Evolutionary conservation across 2,797 vertebrate species (phyloP).

Genomic region (Anableps anableps): DNA sequence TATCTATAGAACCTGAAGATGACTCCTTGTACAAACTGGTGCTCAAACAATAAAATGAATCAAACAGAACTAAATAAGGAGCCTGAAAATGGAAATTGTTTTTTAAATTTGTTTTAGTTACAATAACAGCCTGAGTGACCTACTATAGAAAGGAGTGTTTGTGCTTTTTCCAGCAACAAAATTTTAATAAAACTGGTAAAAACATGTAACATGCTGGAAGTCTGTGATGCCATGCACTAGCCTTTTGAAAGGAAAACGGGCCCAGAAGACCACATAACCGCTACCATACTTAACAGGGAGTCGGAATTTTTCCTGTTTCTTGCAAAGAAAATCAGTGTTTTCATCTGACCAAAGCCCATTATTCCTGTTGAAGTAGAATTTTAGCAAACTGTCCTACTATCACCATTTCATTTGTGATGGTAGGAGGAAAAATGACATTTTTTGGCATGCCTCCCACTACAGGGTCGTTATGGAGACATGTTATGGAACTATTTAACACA

Average conservation of each 20-base stretch:
- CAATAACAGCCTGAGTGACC: not conserved
- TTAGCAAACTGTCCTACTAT: not conserved
- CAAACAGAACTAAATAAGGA: no score
- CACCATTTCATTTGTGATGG: not conserved
- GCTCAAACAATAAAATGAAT: no score
- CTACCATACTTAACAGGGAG: not conserved
- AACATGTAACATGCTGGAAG: not conserved
- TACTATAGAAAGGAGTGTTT: not conserved
- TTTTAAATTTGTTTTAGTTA: not conserved
- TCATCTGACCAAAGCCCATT: not conserved
- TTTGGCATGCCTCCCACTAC: not conserved
- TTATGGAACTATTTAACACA: not conserved
- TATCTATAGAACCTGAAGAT: no score
- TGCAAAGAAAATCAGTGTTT: no score
- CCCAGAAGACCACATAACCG: not conserved
- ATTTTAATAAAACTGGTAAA: not conserved
- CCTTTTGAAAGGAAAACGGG: not conserved
- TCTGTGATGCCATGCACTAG: not conserved
- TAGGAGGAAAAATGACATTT: not conserved
- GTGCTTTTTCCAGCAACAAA: not conserved
- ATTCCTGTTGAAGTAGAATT: not conserved
- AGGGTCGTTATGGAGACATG: not conserved
- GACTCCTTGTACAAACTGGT: no score
- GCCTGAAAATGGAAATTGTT: not conserved
- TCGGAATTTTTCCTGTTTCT: not conserved